Conservation (phyloP, 2,888 invertebrate genomes). For the Microplitis manilae region DNA sequence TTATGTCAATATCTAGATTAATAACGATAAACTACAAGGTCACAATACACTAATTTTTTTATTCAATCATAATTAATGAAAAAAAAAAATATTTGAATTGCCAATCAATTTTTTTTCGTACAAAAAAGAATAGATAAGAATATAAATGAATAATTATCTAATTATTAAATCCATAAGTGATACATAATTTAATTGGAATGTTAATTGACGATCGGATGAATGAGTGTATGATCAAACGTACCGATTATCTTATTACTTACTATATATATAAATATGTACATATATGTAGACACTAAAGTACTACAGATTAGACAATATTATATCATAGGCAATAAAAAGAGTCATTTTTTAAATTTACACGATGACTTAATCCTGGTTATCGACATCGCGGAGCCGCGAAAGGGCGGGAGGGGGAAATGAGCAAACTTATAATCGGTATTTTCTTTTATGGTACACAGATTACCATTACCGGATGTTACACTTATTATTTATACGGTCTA, state of each 20-base stretch:
- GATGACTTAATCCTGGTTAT: conserved; percentile 47
- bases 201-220: neutral
- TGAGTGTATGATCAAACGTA: neutral
- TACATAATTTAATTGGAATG: neutral
- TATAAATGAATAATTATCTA: neutral
- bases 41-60: neutral
- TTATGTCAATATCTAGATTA: neutral
- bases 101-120: no score
- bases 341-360: conserved; percentile 48
- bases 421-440: no score
- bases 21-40: neutral
- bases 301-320: conserved; percentile 11
- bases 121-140: neutral
- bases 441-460: no score
- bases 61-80: no score
- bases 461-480: no score
- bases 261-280: neutral
- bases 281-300: neutral
- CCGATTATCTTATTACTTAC: neutral
- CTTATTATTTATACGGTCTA: no score
- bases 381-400: conserved; percentile 9
- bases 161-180: neutral
- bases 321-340: conserved; percentile 24
- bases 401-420: no score
- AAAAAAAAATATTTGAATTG: no score